These are phyloP conservation scores for Agrotis exclamationis DNA, from an alignment of 2,888 invertebrate species.

Conservation along the genomic window DNA sequence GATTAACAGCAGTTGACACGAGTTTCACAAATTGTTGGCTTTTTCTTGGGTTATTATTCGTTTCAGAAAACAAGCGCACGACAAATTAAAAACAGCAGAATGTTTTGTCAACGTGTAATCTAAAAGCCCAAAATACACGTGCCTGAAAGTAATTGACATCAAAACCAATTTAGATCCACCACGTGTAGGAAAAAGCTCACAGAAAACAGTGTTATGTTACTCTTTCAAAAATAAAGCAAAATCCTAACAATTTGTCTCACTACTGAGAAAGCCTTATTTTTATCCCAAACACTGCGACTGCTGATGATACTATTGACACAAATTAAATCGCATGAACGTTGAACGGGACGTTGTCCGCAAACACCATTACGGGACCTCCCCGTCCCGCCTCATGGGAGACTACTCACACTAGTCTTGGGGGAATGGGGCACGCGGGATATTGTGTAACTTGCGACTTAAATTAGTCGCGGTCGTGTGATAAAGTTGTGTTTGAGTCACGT, in stretches of 20 bases:
- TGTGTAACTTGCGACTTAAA: slow-evolving; percentile 58
- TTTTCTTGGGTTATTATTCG: no score
- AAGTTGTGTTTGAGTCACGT: slow-evolving; percentile 49
- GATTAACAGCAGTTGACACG: no score
- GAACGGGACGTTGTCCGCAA: slow-evolving; percentile 69
- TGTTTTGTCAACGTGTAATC: neutral
- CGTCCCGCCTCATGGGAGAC: neutral
- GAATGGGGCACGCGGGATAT: slow-evolving; percentile 17
- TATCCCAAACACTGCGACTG: slow-evolving; percentile 56
- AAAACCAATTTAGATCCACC: neutral
- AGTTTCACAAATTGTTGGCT: no score
- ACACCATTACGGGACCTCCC: slow-evolving; percentile 69
- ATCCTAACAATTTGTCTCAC: neutral
- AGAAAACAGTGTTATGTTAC: slow-evolving; percentile 1
- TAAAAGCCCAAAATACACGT: neutral
- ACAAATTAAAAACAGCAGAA: no score
- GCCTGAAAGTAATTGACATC: neutral
- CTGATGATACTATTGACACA: slow-evolving; percentile 66
- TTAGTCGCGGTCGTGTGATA: slow-evolving; percentile 44
- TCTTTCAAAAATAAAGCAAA: slow-evolving; percentile 5
- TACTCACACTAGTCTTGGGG: slow-evolving; percentile 1
- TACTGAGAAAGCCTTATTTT: slow-evolving; percentile 48
- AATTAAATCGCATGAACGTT: slow-evolving; percentile 70
- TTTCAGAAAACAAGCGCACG: no score
- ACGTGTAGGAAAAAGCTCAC: neutral